Conservation (phyloP, 2,113 vertebrate species). For the Cynocephalus volans region DNA sequence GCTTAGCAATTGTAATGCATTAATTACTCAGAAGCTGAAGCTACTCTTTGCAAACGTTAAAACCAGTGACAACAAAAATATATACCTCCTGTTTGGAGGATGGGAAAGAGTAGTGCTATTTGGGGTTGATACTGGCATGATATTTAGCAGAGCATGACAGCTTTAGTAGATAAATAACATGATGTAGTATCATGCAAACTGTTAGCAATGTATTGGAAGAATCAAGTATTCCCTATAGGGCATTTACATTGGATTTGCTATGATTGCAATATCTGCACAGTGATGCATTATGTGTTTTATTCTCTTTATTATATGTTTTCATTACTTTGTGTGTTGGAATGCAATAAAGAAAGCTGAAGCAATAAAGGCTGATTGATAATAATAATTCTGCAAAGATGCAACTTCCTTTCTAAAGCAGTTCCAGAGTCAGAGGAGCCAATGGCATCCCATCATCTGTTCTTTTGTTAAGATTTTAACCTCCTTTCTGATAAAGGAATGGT, state of each 20-base stretch:
- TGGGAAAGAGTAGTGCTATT: constrained; percentile 48
- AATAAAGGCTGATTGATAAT: constrained; percentile 86
- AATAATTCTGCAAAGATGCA: constrained; percentile 84
- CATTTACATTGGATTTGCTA: constrained; percentile 86
- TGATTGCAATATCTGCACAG: constrained; percentile 87
- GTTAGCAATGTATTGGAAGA: constrained; percentile 82
- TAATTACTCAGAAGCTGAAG: constrained; percentile 79
- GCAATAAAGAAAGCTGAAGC: constrained; percentile 86
- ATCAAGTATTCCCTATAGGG: constrained; percentile 83
- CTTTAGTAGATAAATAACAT: constrained; percentile 85
- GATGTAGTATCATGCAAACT: constrained; percentile 82
- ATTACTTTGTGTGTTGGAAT: constrained; percentile 85
- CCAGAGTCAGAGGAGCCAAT: constrained; percentile 72
- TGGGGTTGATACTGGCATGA: constrained; percentile 72
- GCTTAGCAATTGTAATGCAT: constrained; percentile 77
- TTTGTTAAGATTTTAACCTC: constrained; percentile 78
- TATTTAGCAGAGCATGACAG: constrained; percentile 83
- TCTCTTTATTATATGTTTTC: constrained; percentile 87
- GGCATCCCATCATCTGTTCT: constrained; percentile 73
- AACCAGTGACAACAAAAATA: constrained; percentile 76
- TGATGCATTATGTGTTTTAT: constrained; percentile 86
- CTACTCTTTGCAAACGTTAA: constrained; percentile 78
- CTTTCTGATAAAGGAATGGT: constrained; percentile 72
- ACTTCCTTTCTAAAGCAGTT: constrained; percentile 79
- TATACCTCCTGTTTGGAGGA: constrained; percentile 33